Evolutionary conservation across 2,113 vertebrate species (phyloP), one percentile per base, ranked within the genome.

Genomic region (Phyllopteryx taeniolatus): DNA sequence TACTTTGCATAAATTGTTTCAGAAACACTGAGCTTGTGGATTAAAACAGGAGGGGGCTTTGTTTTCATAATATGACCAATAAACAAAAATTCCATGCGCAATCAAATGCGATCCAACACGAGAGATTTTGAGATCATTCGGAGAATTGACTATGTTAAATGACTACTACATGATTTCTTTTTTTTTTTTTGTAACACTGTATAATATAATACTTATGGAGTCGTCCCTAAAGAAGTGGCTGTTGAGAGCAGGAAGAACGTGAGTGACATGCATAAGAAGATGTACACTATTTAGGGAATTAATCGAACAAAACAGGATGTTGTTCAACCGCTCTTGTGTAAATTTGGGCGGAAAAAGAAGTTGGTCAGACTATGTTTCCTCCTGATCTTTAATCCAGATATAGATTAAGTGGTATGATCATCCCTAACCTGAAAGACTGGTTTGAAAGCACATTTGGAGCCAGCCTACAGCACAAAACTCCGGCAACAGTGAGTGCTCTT

Each of bases 361-460:
- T n/a, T 57, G 7, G 27, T 49, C 33, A 17, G 13, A 47, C 10
- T 20, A 46, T 61, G 59, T 61, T 15, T 61, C 59, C 59, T 61
- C 22, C 8, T 75, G 70, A 62, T 51, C 56, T 61, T 22, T 14
- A 70, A 73, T 79, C 14, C 80, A 99, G 98, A 91, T 99, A 99
- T 86, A 94, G 92, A 82, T 91, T 99, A 85, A 96, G 97, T 92
- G 98, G 98, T 77, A 86, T 96, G 93, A 77, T 92, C 81, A 92
- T 99, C 73, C 98, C 98, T 62, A 87, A 93, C 83, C 90, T 99
- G 87, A 96, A 89, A 92, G 97, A 99, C 39, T 99, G 97, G 97
- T 88, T 99, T 73, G 95, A 98, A 86, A 88, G 90, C 87, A 95
- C 92, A 1, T 95, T 99, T 88, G 95, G 95, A 89, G 93, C 93